Conservation (phyloP, 1,140 invertebrate species). For the Brachionus plicatilis region DNA sequence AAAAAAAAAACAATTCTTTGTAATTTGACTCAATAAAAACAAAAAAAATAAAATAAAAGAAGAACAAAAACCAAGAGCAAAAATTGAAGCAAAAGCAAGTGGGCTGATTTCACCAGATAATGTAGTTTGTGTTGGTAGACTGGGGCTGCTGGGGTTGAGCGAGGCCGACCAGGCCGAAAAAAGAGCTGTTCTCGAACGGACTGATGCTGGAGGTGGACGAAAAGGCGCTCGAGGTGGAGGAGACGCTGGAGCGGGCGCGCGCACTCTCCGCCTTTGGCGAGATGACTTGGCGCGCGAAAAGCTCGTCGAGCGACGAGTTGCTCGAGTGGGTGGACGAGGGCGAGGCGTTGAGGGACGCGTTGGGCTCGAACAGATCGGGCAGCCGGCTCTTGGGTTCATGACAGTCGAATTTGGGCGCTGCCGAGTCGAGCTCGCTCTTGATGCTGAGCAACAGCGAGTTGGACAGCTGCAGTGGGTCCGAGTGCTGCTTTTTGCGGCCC, state of each 20-base stretch:
- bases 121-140: neutral
- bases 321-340: neutral
- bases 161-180: neutral
- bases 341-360: neutral
- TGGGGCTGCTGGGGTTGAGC: neutral
- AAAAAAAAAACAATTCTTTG: slow-evolving; percentile 20
- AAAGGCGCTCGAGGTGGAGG: neutral
- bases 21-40: slow-evolving; percentile 5
- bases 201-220: neutral
- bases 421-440: neutral
- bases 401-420: neutral
- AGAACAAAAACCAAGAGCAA: neutral
- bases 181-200: neutral
- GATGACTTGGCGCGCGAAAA: neutral
- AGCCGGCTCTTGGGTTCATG: neutral
- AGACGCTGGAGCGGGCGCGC: neutral
- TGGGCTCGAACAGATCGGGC: neutral
- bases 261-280: neutral
- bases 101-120: neutral
- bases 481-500: neutral
- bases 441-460: neutral
- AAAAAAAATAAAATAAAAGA: neutral
- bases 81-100: neutral
- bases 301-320: neutral
- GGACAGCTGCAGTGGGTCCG: neutral